phyloP scores from a whole-genome alignment of 2,888 invertebrate species.

The Orchesella flavescens region DNA sequence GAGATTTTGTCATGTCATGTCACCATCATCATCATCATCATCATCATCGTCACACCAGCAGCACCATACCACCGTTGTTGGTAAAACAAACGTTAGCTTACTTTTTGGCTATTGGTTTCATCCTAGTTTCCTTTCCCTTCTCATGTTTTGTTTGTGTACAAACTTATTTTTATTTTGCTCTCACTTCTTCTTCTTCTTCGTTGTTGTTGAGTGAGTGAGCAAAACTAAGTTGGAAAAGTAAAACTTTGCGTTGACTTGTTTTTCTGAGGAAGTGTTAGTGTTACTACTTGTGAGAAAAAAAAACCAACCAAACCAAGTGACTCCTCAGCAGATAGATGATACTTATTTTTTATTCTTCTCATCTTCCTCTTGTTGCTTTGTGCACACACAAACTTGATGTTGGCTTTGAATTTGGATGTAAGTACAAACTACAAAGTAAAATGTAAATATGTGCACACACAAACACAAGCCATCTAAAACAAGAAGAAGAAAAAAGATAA shows the following conservation, averaged over 20 bases:
- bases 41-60: conserved; percentile 5
- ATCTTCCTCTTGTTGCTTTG: conserved; percentile 4
- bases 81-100: not conserved
- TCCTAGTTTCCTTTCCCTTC: not conserved
- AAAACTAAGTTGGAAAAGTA: conserved; percentile 10
- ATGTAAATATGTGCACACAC: too few species aligned
- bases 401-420: too few species aligned
- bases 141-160: conserved; percentile 60
- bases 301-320: conserved; percentile 18
- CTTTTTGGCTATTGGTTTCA: conserved; percentile 31
- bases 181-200: conserved; percentile 18
- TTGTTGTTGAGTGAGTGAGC: conserved; percentile 37
- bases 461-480: conserved; percentile 39
- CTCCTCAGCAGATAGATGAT: conserved; percentile 31
- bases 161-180: conserved; percentile 41
- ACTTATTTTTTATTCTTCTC: conserved; percentile 22
- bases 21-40: conserved; percentile 42
- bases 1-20: conserved; percentile 62
- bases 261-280: conserved; percentile 8
- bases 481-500: conserved; percentile 55
- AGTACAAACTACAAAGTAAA: too few species aligned
- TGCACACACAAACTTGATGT: not conserved
- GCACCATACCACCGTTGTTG: not conserved
- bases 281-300: too few species aligned
- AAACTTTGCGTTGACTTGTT: conserved; percentile 6